phyloP scores from a whole-genome alignment of 1,140 invertebrate genomes.

The Phenacoccus solenopsis region DNA sequence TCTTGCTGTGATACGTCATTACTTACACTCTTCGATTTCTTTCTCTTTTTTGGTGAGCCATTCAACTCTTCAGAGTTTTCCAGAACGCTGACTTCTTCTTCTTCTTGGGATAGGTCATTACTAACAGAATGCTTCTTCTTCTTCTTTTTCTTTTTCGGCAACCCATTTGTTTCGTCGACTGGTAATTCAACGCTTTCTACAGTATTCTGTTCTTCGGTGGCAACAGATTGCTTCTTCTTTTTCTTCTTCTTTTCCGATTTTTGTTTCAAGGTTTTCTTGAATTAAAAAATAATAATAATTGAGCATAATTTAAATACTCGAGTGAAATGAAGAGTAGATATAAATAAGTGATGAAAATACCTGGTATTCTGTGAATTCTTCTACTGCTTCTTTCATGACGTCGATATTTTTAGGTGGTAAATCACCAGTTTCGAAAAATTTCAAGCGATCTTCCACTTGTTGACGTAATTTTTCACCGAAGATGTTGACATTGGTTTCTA shows the following conservation, averaged over 20 bases:
- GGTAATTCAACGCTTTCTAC: too few relatives aligned
- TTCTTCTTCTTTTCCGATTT: constrained; percentile 42
- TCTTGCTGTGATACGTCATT: too few relatives aligned
- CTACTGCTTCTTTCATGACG: constrained; percentile 88
- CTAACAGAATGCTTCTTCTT: constrained; percentile 41
- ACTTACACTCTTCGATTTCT: too few relatives aligned
- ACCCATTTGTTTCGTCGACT: constrained; percentile 26
- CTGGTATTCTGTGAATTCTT: constrained; percentile 36
- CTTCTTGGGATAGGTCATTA: background rate
- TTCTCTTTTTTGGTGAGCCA: too few relatives aligned
- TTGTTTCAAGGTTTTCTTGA: constrained; percentile 20
- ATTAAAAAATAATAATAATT: constrained; percentile 19
- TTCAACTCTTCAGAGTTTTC: too few relatives aligned
- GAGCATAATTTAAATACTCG: too few relatives aligned
- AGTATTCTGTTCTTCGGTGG: too few relatives aligned
- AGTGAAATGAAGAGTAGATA: constrained; percentile 23
- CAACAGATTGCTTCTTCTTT: constrained; percentile 35
- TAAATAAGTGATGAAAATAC: constrained; percentile 32
- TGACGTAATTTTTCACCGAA: constrained; percentile 87
- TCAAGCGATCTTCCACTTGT: constrained; percentile 92
- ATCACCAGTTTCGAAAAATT: constrained; percentile 92
- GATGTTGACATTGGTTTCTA: constrained; percentile 37
- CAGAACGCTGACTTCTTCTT: too few relatives aligned
- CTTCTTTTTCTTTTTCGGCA: constrained; percentile 42
- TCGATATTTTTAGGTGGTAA: constrained; percentile 93